Evolutionary conservation across 1,140 invertebrate genomes (phyloP), one percentile per base, ranked within the genome.

Genomic region (Drosophila mayri): DNA sequence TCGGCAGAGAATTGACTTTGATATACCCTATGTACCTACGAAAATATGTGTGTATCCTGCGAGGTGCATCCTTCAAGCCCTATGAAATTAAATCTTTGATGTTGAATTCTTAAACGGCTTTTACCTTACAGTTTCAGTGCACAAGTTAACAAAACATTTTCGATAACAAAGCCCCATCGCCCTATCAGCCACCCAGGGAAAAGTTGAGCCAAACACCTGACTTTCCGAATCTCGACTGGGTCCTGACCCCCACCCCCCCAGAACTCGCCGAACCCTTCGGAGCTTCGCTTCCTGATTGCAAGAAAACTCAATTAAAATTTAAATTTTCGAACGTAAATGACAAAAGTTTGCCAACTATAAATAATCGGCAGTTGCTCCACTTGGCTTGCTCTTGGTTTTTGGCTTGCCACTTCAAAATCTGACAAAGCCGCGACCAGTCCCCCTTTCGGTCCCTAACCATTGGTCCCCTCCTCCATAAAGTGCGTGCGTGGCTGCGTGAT

Each of bases 271-370:
- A 49, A 25, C 46, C 20, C 28, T 44, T 38, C 28, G 32, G 3
- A 52, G 30, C 43, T 32, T 28, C 40, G 50, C 61, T 76, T 76
- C 54, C 73, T 65, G 65, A 79, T 43, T 70, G 74, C 77, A 88
- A 85, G 85, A 81, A 88, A 88, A 88, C 85, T 88, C 85, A 88
- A 88, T 88, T 88, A 88, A 88, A 88, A 88, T 88, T 88, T 88
- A 90, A 90, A 90, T 88, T 90, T 90, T 90, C 85, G 75, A 90
- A 88, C 85, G 85, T 85, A 88, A 88, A 88, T 88, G 85, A 88
- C 85, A 88, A 88, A 88, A 88, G 85, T 88, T 88, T 88, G 78
- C 84, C 85, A 88, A 88, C 85, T 88, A 88, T 88, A 88, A 88
- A 88, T 88, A 88, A 88, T 88, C 85, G 85, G 81, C 81, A 90